Conservation (phyloP, 2,888 invertebrate genomes). For the Drosophila atroscutellata region DNA sequence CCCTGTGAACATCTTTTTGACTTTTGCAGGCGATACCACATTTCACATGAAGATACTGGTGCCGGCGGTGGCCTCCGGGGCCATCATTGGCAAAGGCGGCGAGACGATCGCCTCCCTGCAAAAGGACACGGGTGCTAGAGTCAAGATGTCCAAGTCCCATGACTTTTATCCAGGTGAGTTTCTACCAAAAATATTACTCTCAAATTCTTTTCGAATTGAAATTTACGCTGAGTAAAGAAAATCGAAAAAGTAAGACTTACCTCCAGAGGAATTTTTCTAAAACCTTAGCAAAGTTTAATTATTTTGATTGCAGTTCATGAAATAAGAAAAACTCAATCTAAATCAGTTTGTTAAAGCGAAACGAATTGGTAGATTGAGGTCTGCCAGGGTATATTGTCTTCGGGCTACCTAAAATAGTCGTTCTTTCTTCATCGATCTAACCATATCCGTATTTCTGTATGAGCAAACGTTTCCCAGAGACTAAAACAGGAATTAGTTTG, state of each 20-base stretch:
- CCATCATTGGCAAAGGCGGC: constrained; percentile 99
- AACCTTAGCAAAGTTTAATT: neutral
- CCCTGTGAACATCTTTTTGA: constrained; percentile 41
- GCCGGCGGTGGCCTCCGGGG: constrained; percentile 98
- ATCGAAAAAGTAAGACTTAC: neutral
- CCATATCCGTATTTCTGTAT: neutral
- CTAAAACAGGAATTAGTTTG: too few species aligned
- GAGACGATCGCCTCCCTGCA: constrained; percentile 99
- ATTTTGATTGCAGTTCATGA: too few species aligned
- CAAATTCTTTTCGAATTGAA: neutral
- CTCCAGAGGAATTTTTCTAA: neutral
- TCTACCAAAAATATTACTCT: neutral
- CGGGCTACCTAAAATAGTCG: neutral
- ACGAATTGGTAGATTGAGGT: neutral
- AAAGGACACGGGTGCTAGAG: constrained; percentile 98
- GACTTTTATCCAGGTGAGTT: constrained; percentile 98
- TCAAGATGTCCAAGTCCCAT: constrained; percentile 99
- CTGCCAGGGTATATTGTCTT: neutral
- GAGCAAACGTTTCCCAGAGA: too few species aligned
- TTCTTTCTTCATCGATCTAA: neutral
- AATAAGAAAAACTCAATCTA: neutral
- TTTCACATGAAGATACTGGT: constrained; percentile 99
- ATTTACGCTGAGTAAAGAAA: neutral
- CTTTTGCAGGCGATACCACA: constrained; percentile 92
- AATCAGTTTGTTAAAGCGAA: neutral